Evolutionary conservation across 2,113 vertebrate genomes (phyloP).

Genomic region (Corydoras maculifer): DNA sequence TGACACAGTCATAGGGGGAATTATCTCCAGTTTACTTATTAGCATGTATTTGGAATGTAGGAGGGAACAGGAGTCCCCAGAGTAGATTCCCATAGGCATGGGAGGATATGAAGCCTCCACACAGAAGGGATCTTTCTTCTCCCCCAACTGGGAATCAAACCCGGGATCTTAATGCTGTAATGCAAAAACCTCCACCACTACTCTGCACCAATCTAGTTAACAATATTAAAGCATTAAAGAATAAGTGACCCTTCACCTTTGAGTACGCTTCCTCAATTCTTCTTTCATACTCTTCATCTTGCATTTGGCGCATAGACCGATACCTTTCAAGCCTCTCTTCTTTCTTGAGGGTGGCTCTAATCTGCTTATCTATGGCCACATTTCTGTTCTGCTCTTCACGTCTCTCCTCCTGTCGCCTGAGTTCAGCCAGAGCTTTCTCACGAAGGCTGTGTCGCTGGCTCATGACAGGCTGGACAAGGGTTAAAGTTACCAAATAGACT

Average conservation of each 20-base stretch:
- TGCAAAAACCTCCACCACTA: no score
- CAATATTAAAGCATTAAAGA: no score
- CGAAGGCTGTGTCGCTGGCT: conserved; percentile 46
- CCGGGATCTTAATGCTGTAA: no score
- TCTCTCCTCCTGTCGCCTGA: conserved; percentile 46
- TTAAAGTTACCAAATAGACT: neutral
- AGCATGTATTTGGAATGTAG: no score
- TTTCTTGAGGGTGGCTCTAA: conserved; percentile 48
- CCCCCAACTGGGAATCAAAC: no score
- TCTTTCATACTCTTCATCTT: conserved; percentile 65
- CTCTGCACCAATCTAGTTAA: no score
- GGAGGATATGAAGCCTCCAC: no score
- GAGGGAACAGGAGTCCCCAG: no score
- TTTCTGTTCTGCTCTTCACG: conserved; percentile 47
- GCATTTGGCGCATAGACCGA: conserved; percentile 57
- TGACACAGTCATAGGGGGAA: no score
- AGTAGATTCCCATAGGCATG: no score
- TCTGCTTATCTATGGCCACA: conserved; percentile 46
- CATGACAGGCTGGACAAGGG: conserved; percentile 31
- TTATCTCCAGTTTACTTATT: no score
- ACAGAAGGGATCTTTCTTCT: no score
- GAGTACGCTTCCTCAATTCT: conserved; percentile 65
- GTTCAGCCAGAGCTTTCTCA: conserved; percentile 40
- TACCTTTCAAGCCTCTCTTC: conserved; percentile 61
- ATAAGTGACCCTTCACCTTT: conserved; percentile 50